Conservation (phyloP, 2,113 vertebrate genomes). For the Bubalus kerabau region DNA sequence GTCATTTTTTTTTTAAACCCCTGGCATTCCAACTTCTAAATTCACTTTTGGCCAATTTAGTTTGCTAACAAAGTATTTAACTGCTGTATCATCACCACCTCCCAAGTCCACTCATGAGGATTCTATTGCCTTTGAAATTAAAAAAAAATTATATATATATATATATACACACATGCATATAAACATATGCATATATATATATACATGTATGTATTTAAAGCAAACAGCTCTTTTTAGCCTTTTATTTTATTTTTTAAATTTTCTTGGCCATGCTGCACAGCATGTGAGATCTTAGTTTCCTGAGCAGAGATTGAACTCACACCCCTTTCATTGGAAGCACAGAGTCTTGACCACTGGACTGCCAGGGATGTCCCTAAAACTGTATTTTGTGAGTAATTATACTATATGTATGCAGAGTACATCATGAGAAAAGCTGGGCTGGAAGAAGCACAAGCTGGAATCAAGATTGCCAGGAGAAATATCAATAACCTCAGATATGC, state of each 20-base stretch:
- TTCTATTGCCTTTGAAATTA: neutral
- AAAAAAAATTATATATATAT: neutral
- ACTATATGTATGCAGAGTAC: neutral
- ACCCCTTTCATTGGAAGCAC: neutral
- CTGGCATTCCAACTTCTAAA: neutral
- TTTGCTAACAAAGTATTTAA: neutral
- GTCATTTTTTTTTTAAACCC: neutral
- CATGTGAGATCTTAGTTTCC: neutral
- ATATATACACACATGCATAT: fast-evolving
- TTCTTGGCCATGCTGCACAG: neutral
- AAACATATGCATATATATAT: fast-evolving
- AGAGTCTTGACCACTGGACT: neutral
- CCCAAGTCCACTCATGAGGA: neutral
- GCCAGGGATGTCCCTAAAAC: neutral
- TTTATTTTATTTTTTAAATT: neutral
- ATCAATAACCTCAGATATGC: neutral
- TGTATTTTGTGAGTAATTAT: neutral
- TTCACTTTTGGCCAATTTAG: neutral
- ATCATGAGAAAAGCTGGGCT: neutral
- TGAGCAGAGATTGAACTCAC: neutral
- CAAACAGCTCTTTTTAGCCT: neutral
- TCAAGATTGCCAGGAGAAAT: neutral
- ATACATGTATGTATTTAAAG: fast-evolving
- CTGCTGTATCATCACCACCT: neutral
- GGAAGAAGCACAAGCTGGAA: neutral